Percentiles rank a stretch among this genome's conserved stretches.
phyloP scores from a whole-genome alignment of 1,140 invertebrate species.

The Drosophila parabipectinata region DNA sequence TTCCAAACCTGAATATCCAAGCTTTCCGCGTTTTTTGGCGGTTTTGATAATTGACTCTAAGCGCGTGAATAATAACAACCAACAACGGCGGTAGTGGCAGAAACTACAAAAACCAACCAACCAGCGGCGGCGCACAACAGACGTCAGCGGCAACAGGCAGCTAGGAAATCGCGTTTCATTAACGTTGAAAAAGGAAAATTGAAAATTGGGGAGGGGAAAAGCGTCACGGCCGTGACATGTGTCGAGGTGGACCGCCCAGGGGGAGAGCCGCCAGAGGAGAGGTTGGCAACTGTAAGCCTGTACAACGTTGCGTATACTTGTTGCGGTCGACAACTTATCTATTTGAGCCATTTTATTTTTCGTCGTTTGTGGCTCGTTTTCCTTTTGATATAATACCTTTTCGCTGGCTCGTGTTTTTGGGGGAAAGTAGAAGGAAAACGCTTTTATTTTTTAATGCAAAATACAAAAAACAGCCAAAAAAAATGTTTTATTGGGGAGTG shows the following conservation, averaged over 20 bases:
- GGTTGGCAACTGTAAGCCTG: constrained; percentile 6
- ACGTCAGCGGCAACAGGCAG: constrained; percentile 36
- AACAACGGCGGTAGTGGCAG: constrained; percentile 41
- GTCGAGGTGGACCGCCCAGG: constrained; percentile 20
- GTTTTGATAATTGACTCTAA: constrained; percentile 75
- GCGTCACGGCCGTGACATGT: constrained; percentile 55
- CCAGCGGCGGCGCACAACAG: constrained; percentile 3
- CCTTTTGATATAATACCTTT: constrained; percentile 57
- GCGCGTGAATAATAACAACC: constrained; percentile 78
- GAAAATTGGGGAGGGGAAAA: constrained; percentile 53
- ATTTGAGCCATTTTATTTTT: constrained; percentile 23
- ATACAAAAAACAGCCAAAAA: not conserved
- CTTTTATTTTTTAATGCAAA: constrained; percentile 4
- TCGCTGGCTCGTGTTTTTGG: constrained; percentile 46
- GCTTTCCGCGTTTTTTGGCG: constrained; percentile 23
- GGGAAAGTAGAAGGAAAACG: constrained; percentile 60
- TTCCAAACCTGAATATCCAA: not conserved
- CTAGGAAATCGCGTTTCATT: constrained; percentile 79
- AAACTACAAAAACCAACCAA: constrained; percentile 10
- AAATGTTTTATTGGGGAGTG: constrained; percentile 23
- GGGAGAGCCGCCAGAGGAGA: not conserved
- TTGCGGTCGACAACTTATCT: constrained; percentile 47
- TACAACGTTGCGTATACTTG: constrained; percentile 70
- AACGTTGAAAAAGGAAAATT: constrained; percentile 71
- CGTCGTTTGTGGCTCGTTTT: constrained; percentile 21